Evolutionary conservation across 2,797 vertebrate species (phyloP), one percentile per base, ranked within the genome.

Genomic region (Poecilia velifera): DNA sequence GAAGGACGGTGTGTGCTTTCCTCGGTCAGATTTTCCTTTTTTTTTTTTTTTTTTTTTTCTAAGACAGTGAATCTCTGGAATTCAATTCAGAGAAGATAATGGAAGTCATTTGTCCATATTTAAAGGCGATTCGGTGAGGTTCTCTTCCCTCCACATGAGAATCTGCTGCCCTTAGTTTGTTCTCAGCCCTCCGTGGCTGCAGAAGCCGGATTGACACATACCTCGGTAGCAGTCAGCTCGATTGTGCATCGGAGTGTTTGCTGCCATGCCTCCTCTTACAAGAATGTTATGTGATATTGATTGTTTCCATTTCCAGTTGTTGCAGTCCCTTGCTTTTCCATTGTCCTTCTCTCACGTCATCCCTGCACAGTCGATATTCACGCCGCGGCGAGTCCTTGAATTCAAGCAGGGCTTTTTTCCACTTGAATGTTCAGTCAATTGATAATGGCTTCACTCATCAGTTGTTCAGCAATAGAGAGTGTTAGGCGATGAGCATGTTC

Each of bases 21-120:
- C 88, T 84, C 86, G 92, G 92, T 94, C 89, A 74, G 88, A 90
- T 91, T 87, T 84, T 57, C 74, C 80, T 90, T 83, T 82, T 85
- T 89, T 73, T 8, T 41, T 41, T 89, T 73, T 41, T 41, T 90
- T 83, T 82, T 85, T 89, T 73, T 8, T 41, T 41, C 78, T 90
- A 89, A 84, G 81, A 25, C 84, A 90, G 70, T 57, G 80, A 77
- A 86, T 80, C 89, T 88, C 82, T 80, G 79, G 72, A 87, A 91
- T 90, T 91, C 86, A 90, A 77, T 90, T 85, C 79, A 90, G 87
- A 84, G 88, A 85, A 84, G 82, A 87, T 93, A 93, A 95, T 93
- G 93, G 92, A 92, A 90, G 89, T 86, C 92, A 94, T 95, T 94
- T 94, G 90, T 94, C 91, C 87, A 85, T 86, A 95, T 95, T 72